These are phyloP conservation scores for Holothuria glaberrima DNA, from an alignment of 35 echinoderm and acorn worm genomes.

Conservation along the genomic window DNA sequence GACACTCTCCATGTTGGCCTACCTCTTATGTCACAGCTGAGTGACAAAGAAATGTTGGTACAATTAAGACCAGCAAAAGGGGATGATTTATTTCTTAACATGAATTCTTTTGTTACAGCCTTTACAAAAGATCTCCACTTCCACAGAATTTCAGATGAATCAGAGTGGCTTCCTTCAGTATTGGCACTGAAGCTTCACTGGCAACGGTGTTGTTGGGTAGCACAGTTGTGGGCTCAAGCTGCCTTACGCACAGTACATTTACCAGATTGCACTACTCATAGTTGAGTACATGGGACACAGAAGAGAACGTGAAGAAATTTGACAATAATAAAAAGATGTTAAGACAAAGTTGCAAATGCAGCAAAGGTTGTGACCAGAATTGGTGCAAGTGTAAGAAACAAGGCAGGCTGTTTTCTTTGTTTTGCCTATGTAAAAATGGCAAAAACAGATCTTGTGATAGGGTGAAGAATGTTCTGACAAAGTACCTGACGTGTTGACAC, in stretches of 20 bases:
- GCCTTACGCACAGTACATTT: background rate
- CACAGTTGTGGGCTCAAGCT: conserved; percentile 57
- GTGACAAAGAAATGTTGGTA: background rate
- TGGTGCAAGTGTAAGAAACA: conserved; percentile 58
- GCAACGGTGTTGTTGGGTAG: conserved; percentile 58
- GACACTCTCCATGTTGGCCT: conserved; percentile 53
- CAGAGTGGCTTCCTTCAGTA: conserved; percentile 51
- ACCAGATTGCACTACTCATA: conserved; percentile 33
- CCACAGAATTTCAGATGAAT: conserved; percentile 50
- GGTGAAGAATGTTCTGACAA: too few species aligned
- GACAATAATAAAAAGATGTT: conserved; percentile 34
- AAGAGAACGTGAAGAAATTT: conserved; percentile 61
- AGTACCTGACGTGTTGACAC: too few species aligned
- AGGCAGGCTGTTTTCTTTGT: conserved; percentile 4
- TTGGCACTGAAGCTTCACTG: conserved; percentile 58
- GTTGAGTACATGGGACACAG: conserved; percentile 64
- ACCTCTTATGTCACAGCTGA: conserved; percentile 14
- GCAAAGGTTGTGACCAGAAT: conserved; percentile 33
- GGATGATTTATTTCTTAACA: conserved; percentile 51
- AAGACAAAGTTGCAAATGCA: conserved; percentile 55
- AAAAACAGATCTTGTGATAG: background rate
- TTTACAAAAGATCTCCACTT: background rate
- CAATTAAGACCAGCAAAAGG: conserved; percentile 39
- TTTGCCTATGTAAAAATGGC: conserved; percentile 56
- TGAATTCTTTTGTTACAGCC: background rate